Conservation (phyloP, 2,888 invertebrate genomes). For the Erebia ligea region DNA sequence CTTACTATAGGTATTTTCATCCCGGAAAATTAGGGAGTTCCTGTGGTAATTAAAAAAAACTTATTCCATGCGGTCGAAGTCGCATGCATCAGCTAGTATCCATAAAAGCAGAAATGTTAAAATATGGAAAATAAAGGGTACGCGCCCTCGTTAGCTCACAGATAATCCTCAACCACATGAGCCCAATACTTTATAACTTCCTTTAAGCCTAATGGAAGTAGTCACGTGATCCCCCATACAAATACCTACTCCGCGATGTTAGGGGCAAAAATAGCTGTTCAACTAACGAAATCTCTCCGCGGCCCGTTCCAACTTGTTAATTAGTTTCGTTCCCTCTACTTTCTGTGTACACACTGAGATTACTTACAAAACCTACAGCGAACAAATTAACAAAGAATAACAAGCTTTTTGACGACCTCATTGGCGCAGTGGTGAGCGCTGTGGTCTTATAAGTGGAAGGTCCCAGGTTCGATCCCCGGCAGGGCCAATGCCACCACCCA, state of each 20-base stretch:
- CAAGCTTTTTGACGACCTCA: neutral
- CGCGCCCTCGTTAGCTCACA: neutral
- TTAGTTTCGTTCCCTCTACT: constrained; percentile 68
- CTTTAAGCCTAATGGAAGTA: constrained; percentile 35
- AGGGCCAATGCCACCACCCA: no score
- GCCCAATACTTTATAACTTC: constrained; percentile 1
- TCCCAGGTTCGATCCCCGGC: no score
- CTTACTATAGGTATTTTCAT: constrained; percentile 27
- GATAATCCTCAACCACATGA: neutral
- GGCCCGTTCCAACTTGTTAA: constrained; percentile 65
- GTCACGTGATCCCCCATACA: constrained; percentile 35
- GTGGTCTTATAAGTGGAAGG: no score
- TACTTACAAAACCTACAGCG: neutral
- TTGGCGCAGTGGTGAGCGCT: no score
- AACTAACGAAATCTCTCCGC: constrained; percentile 65
- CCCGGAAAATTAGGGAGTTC: neutral
- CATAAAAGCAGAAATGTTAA: no score
- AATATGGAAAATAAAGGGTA: neutral
- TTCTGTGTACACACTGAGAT: constrained; percentile 35
- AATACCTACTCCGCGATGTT: constrained; percentile 38
- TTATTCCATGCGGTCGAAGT: no score
- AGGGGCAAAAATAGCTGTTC: constrained; percentile 61
- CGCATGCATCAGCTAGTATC: no score
- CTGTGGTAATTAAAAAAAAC: neutral
- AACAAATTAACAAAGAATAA: neutral